Conservation (phyloP, 1,140 invertebrate species). For the Hydropsyche tenuis region DNA sequence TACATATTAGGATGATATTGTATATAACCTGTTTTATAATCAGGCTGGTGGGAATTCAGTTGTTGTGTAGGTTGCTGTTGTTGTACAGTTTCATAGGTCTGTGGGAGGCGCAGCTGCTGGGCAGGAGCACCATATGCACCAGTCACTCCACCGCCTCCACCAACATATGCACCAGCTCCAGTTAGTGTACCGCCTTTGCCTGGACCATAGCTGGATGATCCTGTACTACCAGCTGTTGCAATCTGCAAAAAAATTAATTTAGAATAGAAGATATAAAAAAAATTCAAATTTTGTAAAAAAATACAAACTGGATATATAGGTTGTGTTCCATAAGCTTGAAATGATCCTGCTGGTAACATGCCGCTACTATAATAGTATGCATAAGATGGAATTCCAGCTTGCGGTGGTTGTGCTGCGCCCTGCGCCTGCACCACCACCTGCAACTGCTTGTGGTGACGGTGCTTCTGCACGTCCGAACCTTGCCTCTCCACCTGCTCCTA, state of each 20-base stretch:
- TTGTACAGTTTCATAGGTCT: slow-evolving; percentile 32
- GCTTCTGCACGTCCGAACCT: slow-evolving; percentile 77
- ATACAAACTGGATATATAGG: slow-evolving; percentile 70
- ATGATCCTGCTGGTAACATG: slow-evolving; percentile 71
- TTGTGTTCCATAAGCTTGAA: slow-evolving; percentile 73
- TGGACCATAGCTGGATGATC: slow-evolving; percentile 42
- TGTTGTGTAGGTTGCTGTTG: slow-evolving; percentile 42
- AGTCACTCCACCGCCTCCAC: slow-evolving; percentile 15
- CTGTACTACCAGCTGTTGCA: slow-evolving; percentile 44
- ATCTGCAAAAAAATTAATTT: slow-evolving; percentile 35
- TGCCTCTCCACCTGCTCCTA: slow-evolving; percentile 71
- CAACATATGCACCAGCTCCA: slow-evolving; percentile 40
- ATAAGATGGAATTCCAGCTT: slow-evolving; percentile 59
- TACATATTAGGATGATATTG: too few relatives aligned
- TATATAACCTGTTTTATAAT: slow-evolving; percentile 47
- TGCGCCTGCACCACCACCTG: slow-evolving; percentile 54
- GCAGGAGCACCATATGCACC: slow-evolving; percentile 40
- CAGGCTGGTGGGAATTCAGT: slow-evolving; percentile 41
- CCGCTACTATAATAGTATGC: slow-evolving; percentile 74
- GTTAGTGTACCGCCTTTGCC: slow-evolving; percentile 42
- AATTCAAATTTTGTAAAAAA: neutral
- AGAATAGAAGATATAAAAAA: neutral
- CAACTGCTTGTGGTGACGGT: slow-evolving; percentile 34
- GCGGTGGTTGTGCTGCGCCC: slow-evolving; percentile 50
- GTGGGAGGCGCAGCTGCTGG: slow-evolving; percentile 39